Evolutionary conservation across 2,888 invertebrate genomes (phyloP).

Genomic region (Chouioia cunea): DNA sequence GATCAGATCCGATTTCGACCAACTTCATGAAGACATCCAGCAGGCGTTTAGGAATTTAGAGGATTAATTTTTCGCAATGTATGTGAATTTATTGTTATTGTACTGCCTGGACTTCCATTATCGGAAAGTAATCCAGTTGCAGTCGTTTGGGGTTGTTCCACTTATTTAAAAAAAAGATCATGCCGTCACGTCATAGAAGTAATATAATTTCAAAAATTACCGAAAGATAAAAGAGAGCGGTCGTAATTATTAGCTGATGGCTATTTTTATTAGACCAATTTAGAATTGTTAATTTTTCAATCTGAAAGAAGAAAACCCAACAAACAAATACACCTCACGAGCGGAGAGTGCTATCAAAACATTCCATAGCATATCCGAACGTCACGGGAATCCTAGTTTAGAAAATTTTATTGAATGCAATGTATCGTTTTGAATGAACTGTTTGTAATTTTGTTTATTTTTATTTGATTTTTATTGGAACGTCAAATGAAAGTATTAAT

Average conservation of each 20-base stretch:
- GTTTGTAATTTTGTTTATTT: constrained; percentile 10
- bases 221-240: constrained; percentile 40
- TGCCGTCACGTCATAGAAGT: constrained; percentile 38
- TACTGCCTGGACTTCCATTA: constrained; percentile 50
- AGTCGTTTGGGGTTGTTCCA: constrained; percentile 55
- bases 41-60: constrained; percentile 98
- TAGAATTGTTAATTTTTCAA: constrained; percentile 40
- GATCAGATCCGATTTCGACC: constrained; percentile 97
- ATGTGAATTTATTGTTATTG: constrained; percentile 50
- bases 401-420: constrained; percentile 46
- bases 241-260: constrained; percentile 33
- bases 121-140: constrained; percentile 53
- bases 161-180: constrained; percentile 45
- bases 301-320: constrained; percentile 11
- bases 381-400: constrained; percentile 40
- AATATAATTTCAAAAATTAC: constrained; percentile 30
- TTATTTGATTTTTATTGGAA: constrained; percentile 22
- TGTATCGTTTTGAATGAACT: constrained; percentile 26
- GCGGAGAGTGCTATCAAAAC: constrained; percentile 48
- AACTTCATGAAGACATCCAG: constrained; percentile 96
- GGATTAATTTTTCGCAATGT: constrained; percentile 76
- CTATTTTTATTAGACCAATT: constrained; percentile 41
- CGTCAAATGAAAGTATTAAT: constrained; percentile 14
- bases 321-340: constrained; percentile 40
- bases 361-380: constrained; percentile 47